Conservation (phyloP, 2,888 invertebrate genomes). For the Sinelater perroti region DNA sequence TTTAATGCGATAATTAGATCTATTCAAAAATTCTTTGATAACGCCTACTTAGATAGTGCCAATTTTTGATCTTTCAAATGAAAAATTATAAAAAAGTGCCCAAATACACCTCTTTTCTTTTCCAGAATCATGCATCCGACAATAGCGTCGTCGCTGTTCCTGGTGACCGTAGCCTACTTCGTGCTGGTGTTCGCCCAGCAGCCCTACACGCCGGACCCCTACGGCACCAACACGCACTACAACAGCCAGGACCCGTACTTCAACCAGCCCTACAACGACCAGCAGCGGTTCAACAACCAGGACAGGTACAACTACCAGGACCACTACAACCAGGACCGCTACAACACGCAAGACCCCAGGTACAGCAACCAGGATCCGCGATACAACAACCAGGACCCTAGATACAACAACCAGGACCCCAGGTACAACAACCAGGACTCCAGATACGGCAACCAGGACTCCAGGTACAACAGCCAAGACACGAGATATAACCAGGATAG, state of each 20-base stretch:
- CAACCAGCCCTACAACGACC: conserved; percentile 16
- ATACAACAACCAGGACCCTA: conserved; percentile 30
- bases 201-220: conserved; percentile 31
- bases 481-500: conserved; percentile 39
- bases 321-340: conserved; percentile 19
- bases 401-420: conserved; percentile 32
- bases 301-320: conserved; percentile 38
- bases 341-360: conserved; percentile 16
- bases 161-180: conserved; percentile 25
- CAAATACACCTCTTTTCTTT: conserved; percentile 11
- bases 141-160: conserved; percentile 10
- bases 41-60: too few relatives aligned
- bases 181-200: conserved; percentile 31
- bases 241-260: conserved; percentile 29
- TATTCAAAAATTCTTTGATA: too few relatives aligned
- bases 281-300: conserved; percentile 24
- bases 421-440: conserved; percentile 31
- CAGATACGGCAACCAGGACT: conserved; percentile 32
- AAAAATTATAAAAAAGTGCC: too few relatives aligned
- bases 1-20: too few relatives aligned
- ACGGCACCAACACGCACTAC: conserved; percentile 17
- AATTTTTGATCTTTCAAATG: too few relatives aligned
- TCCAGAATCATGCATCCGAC: conserved; percentile 32
- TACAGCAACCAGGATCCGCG: conserved; percentile 26
- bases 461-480: too few relatives aligned